Percentiles rank a stretch among this genome's conserved stretches.
Conservation (phyloP, 2,797 vertebrate species). For the Linurgus olivaceus region DNA sequence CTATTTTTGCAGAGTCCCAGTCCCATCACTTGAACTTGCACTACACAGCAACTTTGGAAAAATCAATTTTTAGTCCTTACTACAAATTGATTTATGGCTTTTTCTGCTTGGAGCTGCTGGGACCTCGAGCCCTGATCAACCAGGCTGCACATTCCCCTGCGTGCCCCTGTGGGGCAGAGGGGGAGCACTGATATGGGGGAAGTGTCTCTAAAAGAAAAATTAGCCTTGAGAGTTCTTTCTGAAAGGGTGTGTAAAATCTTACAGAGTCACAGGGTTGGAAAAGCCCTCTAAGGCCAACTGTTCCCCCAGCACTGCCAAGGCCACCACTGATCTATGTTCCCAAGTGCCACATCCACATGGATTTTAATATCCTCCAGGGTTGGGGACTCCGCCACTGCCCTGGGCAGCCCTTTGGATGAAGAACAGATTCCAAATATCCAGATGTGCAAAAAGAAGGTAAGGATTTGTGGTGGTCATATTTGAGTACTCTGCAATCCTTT, state of each 20-base stretch:
- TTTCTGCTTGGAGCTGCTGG: not conserved
- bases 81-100: not conserved
- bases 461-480: fast-evolving
- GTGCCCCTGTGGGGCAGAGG: fast-evolving
- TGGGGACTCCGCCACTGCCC: not conserved
- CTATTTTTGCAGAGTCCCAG: conserved; percentile 20
- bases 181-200: fast-evolving
- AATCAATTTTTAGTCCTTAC: not conserved
- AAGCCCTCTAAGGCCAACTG: not conserved
- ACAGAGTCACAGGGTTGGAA: not conserved
- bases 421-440: not conserved
- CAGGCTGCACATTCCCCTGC: fast-evolving
- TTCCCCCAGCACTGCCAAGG: not conserved
- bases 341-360: not conserved
- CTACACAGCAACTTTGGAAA: not conserved
- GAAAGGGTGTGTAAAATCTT: not conserved
- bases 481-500: not conserved
- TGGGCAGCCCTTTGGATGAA: not conserved
- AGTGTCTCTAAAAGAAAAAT: fast-evolving
- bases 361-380: not conserved
- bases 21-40: not conserved
- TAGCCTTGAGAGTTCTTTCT: not conserved
- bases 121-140: not conserved
- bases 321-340: not conserved
- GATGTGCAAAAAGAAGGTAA: not conserved